Base-by-base conservation (phyloP, 2,113 vertebrate species). In the Ascaphus truei region DNA sequence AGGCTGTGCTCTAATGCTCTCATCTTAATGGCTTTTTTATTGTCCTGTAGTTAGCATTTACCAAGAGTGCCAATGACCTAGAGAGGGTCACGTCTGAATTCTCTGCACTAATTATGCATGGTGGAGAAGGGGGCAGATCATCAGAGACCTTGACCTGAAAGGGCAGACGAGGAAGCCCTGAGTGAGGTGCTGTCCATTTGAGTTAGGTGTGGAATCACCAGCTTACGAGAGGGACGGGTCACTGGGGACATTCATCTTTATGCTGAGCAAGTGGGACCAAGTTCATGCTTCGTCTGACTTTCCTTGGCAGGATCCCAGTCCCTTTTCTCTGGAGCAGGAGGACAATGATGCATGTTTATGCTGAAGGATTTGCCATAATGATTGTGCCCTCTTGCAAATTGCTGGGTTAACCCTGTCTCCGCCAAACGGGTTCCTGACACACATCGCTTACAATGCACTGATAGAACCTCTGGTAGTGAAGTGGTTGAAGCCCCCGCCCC, bases 41-140 rank as follows among this genome's bases (percentile, higher is more conserved):
- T 37, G 53, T 16, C 30, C 53, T 10, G n/a, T 18, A 36, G 29
- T 59, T 57, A 33, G 52, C 64, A 47, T 68, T 68, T 68, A 37
- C 20, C 37, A 18, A 15, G 52, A 57, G 63, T 5, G 20, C 23
- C 16, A 16, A 23, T n/a, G 37, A 67, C 53, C 53, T 18, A 4
- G 27, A 33, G 26, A 25, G 37, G 31, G 52, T 56, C 20, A 18
- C 4, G 22, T 47, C 53, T 36, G n/a, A 30, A 30, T 20, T 34
- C 53, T 22, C 53, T 18, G 30, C 5, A n/a, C 22, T 58, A 26
- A 13, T 33, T 27, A 15, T 13, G 31, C 30, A 2, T 7, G 29
- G 20, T 4, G 8, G 2, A 16, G 31, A 36, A 31, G 51, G n/a
- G 43, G 43, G 43, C 18, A 45, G 4, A 18, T 36, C 12, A 59